Evolutionary conservation across 2,888 invertebrate genomes (phyloP).

Genomic region (Drosophila imparisetae): DNA sequence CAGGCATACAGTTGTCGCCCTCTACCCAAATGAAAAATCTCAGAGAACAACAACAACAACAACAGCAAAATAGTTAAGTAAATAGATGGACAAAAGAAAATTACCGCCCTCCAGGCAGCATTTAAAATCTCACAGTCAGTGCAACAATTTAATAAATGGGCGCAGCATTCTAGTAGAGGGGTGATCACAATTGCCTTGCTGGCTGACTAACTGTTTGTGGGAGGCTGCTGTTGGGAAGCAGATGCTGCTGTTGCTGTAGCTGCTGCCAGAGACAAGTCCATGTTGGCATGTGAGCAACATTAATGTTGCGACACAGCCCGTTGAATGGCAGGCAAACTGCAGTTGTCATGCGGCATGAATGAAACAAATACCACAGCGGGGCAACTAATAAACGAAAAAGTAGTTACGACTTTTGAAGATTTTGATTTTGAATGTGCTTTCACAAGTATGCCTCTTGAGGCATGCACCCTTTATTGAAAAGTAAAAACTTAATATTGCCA

Average conservation of each 20-base stretch:
- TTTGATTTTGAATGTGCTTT: neutral
- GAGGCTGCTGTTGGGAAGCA: constrained; percentile 14
- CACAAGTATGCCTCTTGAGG: neutral
- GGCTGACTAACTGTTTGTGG: constrained; percentile 29
- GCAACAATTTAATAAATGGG: constrained; percentile 62
- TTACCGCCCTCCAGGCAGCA: constrained; percentile 48
- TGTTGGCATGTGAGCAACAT: constrained; percentile 67
- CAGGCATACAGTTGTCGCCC: constrained; percentile 25
- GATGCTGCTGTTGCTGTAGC: constrained; percentile 33
- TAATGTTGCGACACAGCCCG: constrained; percentile 50
- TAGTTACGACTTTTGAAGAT: neutral
- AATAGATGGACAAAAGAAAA: constrained; percentile 65
- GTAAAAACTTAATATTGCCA: too few species aligned
- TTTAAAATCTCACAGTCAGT: constrained; percentile 50
- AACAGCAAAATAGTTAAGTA: constrained; percentile 46
- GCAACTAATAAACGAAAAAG: neutral
- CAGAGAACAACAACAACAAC: constrained; percentile 6
- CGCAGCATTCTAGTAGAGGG: neutral
- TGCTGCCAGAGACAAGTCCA: constrained; percentile 68
- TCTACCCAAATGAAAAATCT: constrained; percentile 36
- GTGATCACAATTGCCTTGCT: constrained; percentile 37
- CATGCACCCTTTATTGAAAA: too few species aligned
- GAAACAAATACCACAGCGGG: constrained; percentile 33
- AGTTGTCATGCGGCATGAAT: constrained; percentile 45
- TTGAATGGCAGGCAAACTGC: constrained; percentile 24